A percentile compares a stretch with the other conserved stretches of the same genome.
These are phyloP conservation scores for Actinia equina DNA, from an alignment of 64 coral and sea anemone genomes.

Conservation along the genomic window DNA sequence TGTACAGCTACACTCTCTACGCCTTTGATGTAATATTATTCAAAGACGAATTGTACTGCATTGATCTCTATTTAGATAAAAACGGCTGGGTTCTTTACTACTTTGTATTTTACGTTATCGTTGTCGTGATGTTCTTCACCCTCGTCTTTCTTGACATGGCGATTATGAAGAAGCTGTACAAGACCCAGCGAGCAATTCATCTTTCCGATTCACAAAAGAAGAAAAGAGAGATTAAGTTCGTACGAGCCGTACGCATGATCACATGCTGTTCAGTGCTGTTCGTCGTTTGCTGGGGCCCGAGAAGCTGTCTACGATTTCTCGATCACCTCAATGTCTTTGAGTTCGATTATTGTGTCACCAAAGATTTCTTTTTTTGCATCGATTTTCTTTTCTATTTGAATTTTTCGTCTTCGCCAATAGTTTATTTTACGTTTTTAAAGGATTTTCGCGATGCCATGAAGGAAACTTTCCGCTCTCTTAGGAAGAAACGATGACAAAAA, in stretches of 20 bases:
- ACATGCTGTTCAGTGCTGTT: neutral
- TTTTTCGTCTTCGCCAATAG: neutral
- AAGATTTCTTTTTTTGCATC: neutral
- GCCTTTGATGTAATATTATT: neutral
- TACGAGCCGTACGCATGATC: neutral
- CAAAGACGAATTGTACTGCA: neutral
- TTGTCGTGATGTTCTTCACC: neutral
- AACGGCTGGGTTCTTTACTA: neutral
- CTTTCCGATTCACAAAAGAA: neutral
- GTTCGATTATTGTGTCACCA: neutral
- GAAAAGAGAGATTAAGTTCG: neutral
- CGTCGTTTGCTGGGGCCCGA: neutral
- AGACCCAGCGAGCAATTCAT: neutral
- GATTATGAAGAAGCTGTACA: constrained; percentile 2
- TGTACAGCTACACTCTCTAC: constrained; percentile 13
- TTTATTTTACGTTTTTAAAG: constrained; percentile 1
- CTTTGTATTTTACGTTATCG: constrained; percentile 1
- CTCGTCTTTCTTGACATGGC: neutral
- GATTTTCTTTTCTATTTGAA: neutral
- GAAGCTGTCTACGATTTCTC: constrained; percentile 9
- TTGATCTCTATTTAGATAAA: neutral
- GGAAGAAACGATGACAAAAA: neutral
- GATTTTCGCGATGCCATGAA: neutral
- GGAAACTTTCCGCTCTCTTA: neutral
- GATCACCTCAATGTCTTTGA: neutral